Evolutionary conservation across 2,113 vertebrate species (phyloP), one percentile per base, ranked within the genome.

Genomic region (Xenopus borealis): DNA sequence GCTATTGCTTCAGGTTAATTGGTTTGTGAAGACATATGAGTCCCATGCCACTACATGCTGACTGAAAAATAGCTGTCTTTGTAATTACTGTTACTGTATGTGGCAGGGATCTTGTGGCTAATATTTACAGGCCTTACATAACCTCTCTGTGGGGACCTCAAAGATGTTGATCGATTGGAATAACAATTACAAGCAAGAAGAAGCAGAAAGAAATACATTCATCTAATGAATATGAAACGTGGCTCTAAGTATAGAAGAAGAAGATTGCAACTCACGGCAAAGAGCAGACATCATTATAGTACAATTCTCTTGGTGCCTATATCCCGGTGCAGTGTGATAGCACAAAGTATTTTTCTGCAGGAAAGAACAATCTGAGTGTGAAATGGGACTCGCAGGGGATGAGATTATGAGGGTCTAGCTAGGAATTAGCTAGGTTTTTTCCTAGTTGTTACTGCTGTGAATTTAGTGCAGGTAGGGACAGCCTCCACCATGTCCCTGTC

Each of bases 31-130:
- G 74, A 77, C 61, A 63, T 67, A 70, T 64, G 66, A 76, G 66
- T 77, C 74, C 66, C 67, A n/a, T 63, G 74, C 30, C 61, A 57
- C 58, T 30, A 46, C 27, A 70, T n/a, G 18, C 33, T 14, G 66
- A n/a, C 73, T 70, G 74, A 77, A 52, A 75, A 64, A 64, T 70
- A 70, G 66, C 59, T 76, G 59, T 70, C 73, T 66, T 77, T 77
- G 66, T 77, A 70, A 77, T 77, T 70, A 77, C 74, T 77, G 66
- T 63, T 76, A 76, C 74, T 64, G 66, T 70, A 52, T 64, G 52
- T 69, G 74, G 74, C 18, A 77, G 59, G 57, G 33, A 64, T 47
- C 12, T 70, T 70, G 61, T 58, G 47, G 19, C 47, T 70, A 64
- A 65, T 70, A 57, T 77, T 69, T 47, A 70, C 16, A 52, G 47